A percentile compares a stretch with the other conserved stretches of the same genome.
Conservation (phyloP, 2,113 vertebrate genomes). For the Hemichromis elongatus region DNA sequence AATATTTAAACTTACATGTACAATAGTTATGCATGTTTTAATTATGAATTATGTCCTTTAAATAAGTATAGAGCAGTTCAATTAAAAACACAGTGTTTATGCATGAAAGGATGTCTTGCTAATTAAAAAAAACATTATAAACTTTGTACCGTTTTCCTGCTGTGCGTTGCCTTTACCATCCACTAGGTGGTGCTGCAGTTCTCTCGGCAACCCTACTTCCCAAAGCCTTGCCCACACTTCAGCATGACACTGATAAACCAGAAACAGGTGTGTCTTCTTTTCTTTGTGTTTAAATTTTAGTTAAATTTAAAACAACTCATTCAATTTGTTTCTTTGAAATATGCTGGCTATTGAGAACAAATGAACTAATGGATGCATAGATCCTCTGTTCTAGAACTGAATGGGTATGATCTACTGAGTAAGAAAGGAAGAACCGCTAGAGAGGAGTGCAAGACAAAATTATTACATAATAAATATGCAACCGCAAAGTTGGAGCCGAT, state of each 20-base stretch:
- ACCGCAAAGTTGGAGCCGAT: too few relatives aligned
- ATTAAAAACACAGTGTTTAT: background rate
- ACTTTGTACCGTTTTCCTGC: accelerated
- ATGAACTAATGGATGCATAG: background rate
- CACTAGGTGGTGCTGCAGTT: background rate
- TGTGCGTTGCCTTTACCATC: accelerated
- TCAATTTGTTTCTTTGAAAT: background rate
- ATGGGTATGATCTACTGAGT: too few relatives aligned
- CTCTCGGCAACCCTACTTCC: background rate
- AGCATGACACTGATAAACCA: background rate
- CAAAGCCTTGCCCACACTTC: background rate
- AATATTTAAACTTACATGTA: background rate
- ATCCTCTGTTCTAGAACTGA: too few relatives aligned
- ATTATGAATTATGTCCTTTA: background rate
- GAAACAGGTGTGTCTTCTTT: background rate
- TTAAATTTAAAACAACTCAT: background rate
- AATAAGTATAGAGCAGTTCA: background rate
- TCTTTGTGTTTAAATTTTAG: background rate
- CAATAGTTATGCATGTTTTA: too few relatives aligned
- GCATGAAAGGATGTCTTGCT: background rate
- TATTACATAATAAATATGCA: too few relatives aligned
- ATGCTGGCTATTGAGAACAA: background rate
- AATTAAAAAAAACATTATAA: background rate
- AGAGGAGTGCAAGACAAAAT: too few relatives aligned
- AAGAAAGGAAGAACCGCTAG: too few relatives aligned